These are phyloP conservation scores for Tetramorium alpestre DNA, from an alignment of 1,140 invertebrate species.

Conservation along the genomic window DNA sequence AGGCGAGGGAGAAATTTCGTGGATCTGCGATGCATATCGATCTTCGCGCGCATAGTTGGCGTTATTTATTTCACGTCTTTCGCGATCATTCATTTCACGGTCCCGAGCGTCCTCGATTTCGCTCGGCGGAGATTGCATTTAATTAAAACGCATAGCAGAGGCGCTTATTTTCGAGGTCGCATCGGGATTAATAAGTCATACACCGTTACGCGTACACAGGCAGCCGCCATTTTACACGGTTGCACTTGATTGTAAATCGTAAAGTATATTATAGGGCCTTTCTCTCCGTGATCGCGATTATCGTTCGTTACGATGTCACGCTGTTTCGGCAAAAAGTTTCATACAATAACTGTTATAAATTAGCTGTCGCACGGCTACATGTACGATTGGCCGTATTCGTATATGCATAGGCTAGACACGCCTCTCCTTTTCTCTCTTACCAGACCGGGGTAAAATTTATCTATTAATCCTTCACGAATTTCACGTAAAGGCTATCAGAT, in stretches of 20 bases:
- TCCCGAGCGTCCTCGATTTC: conserved; percentile 28
- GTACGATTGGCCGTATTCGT: not conserved
- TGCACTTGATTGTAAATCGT: conserved; percentile 59
- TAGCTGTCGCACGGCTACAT: not conserved
- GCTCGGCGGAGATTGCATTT: conserved; percentile 65
- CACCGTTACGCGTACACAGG: conserved; percentile 27
- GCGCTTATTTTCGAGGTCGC: conserved; percentile 61
- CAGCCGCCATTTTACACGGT: conserved; percentile 6
- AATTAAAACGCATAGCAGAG: conserved; percentile 74
- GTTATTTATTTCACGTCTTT: conserved; percentile 54
- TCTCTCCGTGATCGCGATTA: conserved; percentile 21
- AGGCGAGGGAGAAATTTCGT: not conserved
- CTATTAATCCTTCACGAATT: conserved; percentile 34
- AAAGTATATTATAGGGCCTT: conserved; percentile 15
- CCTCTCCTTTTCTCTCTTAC: not conserved
- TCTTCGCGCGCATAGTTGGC: not conserved
- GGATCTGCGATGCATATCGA: not conserved
- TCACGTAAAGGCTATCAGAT: conserved; percentile 6
- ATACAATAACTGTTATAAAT: conserved; percentile 33
- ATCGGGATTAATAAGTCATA: conserved; percentile 73
- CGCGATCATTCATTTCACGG: conserved; percentile 59
- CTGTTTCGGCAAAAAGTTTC: conserved; percentile 31
- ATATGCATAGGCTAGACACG: not conserved
- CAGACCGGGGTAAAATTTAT: not conserved
- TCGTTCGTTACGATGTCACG: conserved; percentile 39